Conservation (phyloP, 2,797 vertebrate species). For the Staurois parvus region DNA sequence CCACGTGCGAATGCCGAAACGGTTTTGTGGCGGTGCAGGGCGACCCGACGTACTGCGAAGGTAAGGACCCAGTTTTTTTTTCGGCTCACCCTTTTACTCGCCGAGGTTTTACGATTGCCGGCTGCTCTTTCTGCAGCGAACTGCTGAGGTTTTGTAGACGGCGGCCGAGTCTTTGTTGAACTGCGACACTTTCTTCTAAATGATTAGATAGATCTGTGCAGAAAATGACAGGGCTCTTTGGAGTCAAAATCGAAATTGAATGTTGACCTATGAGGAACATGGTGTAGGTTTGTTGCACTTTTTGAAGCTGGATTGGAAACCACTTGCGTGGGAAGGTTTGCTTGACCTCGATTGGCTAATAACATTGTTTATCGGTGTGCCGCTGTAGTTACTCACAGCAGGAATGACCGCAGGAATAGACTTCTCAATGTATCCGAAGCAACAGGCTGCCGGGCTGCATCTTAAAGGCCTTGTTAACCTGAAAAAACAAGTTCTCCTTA, state of each 20-base stretch:
- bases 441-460: not conserved
- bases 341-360: not conserved
- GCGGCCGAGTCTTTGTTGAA: not conserved
- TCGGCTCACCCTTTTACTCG: not conserved
- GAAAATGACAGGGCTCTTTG: constrained; percentile 20
- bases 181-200: not conserved
- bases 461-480: not conserved
- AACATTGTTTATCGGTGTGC: not conserved
- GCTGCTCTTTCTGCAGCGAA: not conserved
- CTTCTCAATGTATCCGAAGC: not conserved
- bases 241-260: constrained; percentile 31
- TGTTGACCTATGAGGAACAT: constrained; percentile 20
- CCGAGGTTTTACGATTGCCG: not conserved
- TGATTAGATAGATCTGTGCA: constrained; percentile 20
- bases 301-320: constrained; percentile 5
- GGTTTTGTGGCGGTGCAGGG: constrained; percentile 89
- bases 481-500: too few relatives aligned
- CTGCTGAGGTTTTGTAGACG: not conserved
- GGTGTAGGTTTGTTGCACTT: not conserved
- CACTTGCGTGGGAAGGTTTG: constrained; percentile 5
- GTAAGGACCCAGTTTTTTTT: constrained; percentile 75
- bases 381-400: constrained; percentile 18
- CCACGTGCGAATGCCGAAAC: constrained; percentile 90
- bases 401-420: not conserved
- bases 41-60: constrained; percentile 86